Base-by-base conservation (phyloP, 2,797 vertebrate species). In the Thamnophis elegans region DNA sequence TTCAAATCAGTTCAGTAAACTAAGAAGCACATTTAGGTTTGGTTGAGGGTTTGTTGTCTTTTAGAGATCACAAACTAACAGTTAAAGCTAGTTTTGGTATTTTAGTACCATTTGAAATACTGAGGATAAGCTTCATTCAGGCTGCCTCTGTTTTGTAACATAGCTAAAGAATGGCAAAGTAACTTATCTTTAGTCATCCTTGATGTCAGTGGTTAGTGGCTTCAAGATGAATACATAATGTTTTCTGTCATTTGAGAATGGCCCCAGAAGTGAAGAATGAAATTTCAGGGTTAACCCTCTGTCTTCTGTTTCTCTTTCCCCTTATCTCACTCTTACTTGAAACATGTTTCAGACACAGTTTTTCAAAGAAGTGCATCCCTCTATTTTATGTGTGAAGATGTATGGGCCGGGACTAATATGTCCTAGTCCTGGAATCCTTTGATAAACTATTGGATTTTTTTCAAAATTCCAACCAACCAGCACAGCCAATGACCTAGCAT, bases 61-160 rank as follows among this genome's bases (percentile, higher is more conserved):
- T 53, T 78, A 53, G 56, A 5, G n/a, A 59, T 54, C 0, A 0
- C 0, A 42, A 54, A 28, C 73, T 73, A 65, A n/a, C 5, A 2
- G 62, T 68, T 68, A 68, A 32, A 32, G 62, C 65, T 68, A 68
- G n/a, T 68, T 68, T 68, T 32, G 28, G 68, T 58, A 9, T 36
- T 54, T 58, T 11, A 58, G 54, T 56, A 89, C 14, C 47, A 13
- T 22, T 32, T 87, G 47, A 47, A 0, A 0, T 56, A 55, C 86
- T 78, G 1, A 0, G 0, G 14, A 58, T 18, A 4, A 0, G 0
- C 42, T 91, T 22, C 16, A 3, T 85, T 59, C 65, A 59, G 20
- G 7, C 65, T 26, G 14, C 0, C 1, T 85, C 82, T 3, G 16
- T 22, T n/a, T 36, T 58, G 1, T 2, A 11, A 20, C 0, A 22